Evolutionary conservation across 2,888 invertebrate species (phyloP).

Genomic region (Lithophane semibrunnea): DNA sequence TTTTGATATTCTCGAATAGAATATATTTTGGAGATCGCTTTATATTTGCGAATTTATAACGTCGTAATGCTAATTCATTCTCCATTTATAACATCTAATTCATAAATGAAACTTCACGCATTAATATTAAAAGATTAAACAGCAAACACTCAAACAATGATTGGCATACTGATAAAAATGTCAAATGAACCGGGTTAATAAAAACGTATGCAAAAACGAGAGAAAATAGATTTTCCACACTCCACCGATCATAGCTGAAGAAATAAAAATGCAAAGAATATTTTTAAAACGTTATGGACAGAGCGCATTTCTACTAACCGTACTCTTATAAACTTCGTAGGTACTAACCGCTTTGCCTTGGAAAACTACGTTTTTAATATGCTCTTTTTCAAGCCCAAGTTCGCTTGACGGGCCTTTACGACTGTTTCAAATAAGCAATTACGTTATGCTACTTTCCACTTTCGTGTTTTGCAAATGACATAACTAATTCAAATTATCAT

Average conservation of each 20-base stretch:
- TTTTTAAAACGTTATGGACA: conserved; percentile 37
- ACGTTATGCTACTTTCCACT: conserved; percentile 55
- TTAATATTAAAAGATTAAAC: not conserved
- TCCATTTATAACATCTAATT: not conserved
- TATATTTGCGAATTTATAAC: conserved; percentile 3
- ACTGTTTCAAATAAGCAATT: conserved; percentile 55
- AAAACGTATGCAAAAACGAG: conserved; percentile 39
- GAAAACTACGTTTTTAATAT: conserved; percentile 57
- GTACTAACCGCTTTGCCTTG: conserved; percentile 46
- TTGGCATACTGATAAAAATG: conserved; percentile 54
- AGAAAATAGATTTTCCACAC: conserved; percentile 60
- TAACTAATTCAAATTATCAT: conserved; percentile 56
- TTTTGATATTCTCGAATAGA: not conserved
- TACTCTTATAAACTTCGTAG: conserved; percentile 53
- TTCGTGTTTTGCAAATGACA: conserved; percentile 52
- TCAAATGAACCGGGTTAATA: conserved; percentile 45
- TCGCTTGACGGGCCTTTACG: conserved; percentile 36
- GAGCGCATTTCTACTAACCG: conserved; percentile 59
- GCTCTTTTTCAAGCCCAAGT: conserved; percentile 49
- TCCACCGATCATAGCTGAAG: conserved; percentile 50
- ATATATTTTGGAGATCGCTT: not conserved
- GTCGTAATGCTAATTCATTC: not conserved
- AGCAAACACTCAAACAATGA: conserved; percentile 36
- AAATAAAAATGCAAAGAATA: conserved; percentile 53
- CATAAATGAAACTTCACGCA: not conserved